These are phyloP conservation scores for Tichodroma muraria DNA, from an alignment of 2,113 vertebrate genomes.

Conservation along the genomic window DNA sequence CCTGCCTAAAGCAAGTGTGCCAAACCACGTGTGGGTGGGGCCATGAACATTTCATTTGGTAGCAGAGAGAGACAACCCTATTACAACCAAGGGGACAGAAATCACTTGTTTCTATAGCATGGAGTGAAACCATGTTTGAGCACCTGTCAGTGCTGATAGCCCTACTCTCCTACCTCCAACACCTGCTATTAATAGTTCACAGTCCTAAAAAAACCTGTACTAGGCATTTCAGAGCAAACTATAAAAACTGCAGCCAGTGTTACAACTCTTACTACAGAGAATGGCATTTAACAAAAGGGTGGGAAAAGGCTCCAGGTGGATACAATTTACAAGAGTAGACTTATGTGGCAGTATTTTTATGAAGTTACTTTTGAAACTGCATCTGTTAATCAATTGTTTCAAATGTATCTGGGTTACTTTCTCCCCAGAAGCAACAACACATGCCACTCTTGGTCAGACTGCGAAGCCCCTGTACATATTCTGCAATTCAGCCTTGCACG, in stretches of 20 bases:
- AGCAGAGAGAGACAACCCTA: neutral
- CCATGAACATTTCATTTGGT: neutral
- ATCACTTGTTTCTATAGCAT: neutral
- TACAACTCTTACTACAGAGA: neutral
- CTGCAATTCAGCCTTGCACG: neutral
- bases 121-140: neutral
- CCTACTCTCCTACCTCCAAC: neutral
- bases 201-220: neutral
- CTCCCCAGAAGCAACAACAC: neutral
- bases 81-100: neutral
- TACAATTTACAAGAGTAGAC: neutral
- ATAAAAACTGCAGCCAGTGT: neutral
- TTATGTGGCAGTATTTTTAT: neutral
- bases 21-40: fast-evolving
- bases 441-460: neutral
- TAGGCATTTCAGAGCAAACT: neutral
- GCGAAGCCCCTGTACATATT: neutral
- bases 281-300: neutral
- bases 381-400: neutral
- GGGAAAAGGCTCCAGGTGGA: neutral
- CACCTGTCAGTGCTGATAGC: neutral
- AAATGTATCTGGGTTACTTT: neutral
- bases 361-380: neutral
- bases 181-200: neutral
- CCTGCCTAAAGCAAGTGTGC: neutral